Evolutionary conservation across 2,113 vertebrate genomes (phyloP), one percentile per base, ranked within the genome.

Genomic region (Morone saxatilis): DNA sequence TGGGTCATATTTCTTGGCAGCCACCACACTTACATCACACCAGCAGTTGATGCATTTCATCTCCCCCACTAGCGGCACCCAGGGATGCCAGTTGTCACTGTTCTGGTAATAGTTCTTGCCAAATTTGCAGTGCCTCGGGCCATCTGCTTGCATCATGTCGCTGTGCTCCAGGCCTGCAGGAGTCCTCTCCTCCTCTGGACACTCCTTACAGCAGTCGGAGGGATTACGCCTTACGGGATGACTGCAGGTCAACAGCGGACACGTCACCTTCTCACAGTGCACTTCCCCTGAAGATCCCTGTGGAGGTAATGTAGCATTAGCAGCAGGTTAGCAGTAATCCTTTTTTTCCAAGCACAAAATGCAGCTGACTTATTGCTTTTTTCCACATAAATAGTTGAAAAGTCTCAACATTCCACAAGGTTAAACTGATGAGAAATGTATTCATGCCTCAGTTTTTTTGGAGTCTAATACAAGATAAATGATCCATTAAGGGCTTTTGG

Each of bases 11-110:
- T 60, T 67, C 63, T 8, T 9, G 11, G 43, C 31, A 59, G 6
- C 9, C 25, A 12, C 20, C 9, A 2, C 53, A 97, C 98, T 97
- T 88, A 99, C 98, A 81, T 98, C 96, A 95, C 98, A 99, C 96
- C 97, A 97, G 95, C 98, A 99, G 62, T 97, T 99, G 92, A 99
- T 98, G 91, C 98, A 99, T 84, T 97, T 99, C 97, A 99, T 98
- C 91, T 98, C 98, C 3, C 98, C 98, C 0, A 98, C 96, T 78
- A 97, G 94, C 0, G 97, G 97, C 2, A 99, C 96, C 0, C 94
- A 96, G 0, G 98, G 98, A 66, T 99, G 97, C 98, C 98, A 99
- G 88, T 96, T 97, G 89, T 99, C 97, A 0, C 97, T 98, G 94
- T 98, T 98, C 81, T 97, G 97, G 90, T 99, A 99, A 94, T 95